Conservation (phyloP, 1,140 invertebrate species). For the Polypedilum pembai region DNA sequence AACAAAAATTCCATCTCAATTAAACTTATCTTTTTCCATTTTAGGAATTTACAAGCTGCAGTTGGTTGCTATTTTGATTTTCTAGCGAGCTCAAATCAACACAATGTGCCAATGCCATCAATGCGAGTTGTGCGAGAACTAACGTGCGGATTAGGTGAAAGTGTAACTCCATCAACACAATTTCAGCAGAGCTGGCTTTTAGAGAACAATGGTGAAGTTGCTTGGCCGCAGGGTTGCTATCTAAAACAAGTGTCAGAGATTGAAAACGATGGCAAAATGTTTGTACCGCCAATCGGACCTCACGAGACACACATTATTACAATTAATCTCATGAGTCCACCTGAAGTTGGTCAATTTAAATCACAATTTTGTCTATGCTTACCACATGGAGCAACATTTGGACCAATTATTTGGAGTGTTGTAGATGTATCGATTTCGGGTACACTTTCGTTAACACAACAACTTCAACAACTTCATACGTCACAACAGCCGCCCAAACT, state of each 20-base stretch:
- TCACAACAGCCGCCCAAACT: background rate
- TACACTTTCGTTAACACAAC: background rate
- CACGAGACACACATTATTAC: slow-evolving; percentile 58
- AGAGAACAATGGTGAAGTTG: slow-evolving; percentile 67
- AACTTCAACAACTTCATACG: slow-evolving; percentile 9
- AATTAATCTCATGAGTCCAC: slow-evolving; percentile 62
- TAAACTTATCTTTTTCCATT: slow-evolving; percentile 40
- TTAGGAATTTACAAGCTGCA: slow-evolving; percentile 92
- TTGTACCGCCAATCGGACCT: slow-evolving; percentile 54
- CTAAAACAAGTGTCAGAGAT: slow-evolving; percentile 58
- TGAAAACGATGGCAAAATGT: slow-evolving; percentile 49
- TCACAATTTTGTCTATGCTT: slow-evolving; percentile 76
- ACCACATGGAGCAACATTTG: slow-evolving; percentile 71
- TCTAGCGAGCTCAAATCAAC: slow-evolving; percentile 47
- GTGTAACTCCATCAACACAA: slow-evolving; percentile 60
- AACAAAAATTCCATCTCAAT: slow-evolving; percentile 27
- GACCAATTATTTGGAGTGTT: slow-evolving; percentile 38
- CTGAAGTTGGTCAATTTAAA: slow-evolving; percentile 61
- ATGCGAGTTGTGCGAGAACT: slow-evolving; percentile 74
- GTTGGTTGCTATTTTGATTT: slow-evolving; percentile 93
- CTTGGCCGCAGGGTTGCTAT: slow-evolving; percentile 70
- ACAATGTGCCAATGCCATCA: slow-evolving; percentile 54
- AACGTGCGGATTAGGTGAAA: slow-evolving; percentile 66
- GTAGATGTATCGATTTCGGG: background rate
- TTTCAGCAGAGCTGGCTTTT: slow-evolving; percentile 76